Percentiles rank a stretch among this genome's conserved stretches.
phyloP scores from a whole-genome alignment of 2,888 invertebrate species.

The Cryptocephalus moraei region DNA sequence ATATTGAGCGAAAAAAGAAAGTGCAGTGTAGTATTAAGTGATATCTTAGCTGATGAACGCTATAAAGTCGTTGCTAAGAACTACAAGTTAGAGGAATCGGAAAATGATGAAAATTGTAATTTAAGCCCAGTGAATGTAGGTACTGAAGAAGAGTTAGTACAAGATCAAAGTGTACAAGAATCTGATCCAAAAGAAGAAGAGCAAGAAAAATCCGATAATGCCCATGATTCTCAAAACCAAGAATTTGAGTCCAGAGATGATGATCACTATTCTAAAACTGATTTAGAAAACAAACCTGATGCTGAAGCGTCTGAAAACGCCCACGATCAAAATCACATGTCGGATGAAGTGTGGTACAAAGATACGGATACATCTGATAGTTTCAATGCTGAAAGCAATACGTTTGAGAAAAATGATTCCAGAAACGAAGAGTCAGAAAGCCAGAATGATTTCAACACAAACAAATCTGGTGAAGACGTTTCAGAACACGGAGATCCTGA shows the following conservation, averaged over 20 bases:
- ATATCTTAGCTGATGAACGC: constrained; percentile 25
- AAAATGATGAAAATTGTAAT: background rate
- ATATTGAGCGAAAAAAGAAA: constrained; percentile 18
- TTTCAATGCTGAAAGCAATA: background rate
- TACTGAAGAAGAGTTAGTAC: background rate
- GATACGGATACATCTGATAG: background rate
- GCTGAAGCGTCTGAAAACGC: background rate
- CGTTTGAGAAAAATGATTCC: too few relatives aligned
- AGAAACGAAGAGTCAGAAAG: too few relatives aligned
- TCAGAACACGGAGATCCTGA: too few relatives aligned
- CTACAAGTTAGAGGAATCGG: background rate
- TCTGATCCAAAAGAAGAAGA: constrained; percentile 10
- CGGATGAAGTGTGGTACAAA: background rate
- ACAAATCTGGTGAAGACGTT: too few relatives aligned
- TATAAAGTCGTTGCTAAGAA: constrained; percentile 10
- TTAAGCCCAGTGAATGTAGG: background rate
- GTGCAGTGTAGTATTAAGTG: constrained; percentile 29
- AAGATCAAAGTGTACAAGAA: constrained; percentile 2
- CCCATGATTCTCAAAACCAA: background rate
- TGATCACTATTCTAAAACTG: background rate
- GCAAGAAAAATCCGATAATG: background rate
- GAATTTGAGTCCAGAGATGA: background rate
- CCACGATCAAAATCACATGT: background rate
- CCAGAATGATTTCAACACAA: too few relatives aligned
- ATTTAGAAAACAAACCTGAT: background rate